phyloP scores from a whole-genome alignment of 2,113 vertebrate genomes.

The Lagenorhynchus albirostris region DNA sequence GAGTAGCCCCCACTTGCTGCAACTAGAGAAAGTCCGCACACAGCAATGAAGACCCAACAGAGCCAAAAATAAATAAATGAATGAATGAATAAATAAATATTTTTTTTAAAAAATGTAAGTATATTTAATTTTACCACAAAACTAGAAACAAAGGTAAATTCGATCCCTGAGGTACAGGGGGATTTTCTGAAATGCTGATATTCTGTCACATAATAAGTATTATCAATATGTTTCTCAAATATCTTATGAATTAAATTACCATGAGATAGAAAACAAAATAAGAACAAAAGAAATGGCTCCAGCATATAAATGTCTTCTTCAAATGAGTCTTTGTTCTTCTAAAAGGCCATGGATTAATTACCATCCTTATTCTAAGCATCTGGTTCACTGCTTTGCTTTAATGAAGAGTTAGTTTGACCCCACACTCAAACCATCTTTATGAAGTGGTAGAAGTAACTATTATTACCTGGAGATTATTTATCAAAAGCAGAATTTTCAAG shows the following conservation, averaged over 20 bases:
- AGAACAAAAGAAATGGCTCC: slow-evolving; percentile 61
- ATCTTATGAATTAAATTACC: slow-evolving; percentile 65
- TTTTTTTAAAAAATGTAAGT: not conserved
- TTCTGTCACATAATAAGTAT: slow-evolving; percentile 40
- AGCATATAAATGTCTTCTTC: slow-evolving; percentile 68
- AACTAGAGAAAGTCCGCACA: too few relatives aligned
- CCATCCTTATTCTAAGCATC: slow-evolving; percentile 60
- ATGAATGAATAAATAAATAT: too few relatives aligned
- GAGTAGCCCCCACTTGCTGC: too few relatives aligned
- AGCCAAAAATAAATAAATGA: too few relatives aligned
- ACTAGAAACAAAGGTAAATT: not conserved
- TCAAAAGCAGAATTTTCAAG: slow-evolving; percentile 39
- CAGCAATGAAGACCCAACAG: too few relatives aligned
- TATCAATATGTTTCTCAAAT: slow-evolving; percentile 40
- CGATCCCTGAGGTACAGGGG: not conserved
- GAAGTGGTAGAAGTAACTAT: slow-evolving; percentile 43
- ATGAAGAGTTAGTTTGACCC: slow-evolving; percentile 65
- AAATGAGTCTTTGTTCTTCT: slow-evolving; percentile 70
- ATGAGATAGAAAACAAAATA: slow-evolving; percentile 58
- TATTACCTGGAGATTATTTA: slow-evolving; percentile 58
- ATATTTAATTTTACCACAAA: not conserved
- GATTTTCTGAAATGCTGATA: slow-evolving; percentile 29
- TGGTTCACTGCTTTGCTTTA: slow-evolving; percentile 69
- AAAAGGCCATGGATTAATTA: slow-evolving; percentile 62
- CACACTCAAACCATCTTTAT: slow-evolving; percentile 25